Evolutionary conservation across 2,888 invertebrate species (phyloP).

Genomic region (Sinelater perroti): DNA sequence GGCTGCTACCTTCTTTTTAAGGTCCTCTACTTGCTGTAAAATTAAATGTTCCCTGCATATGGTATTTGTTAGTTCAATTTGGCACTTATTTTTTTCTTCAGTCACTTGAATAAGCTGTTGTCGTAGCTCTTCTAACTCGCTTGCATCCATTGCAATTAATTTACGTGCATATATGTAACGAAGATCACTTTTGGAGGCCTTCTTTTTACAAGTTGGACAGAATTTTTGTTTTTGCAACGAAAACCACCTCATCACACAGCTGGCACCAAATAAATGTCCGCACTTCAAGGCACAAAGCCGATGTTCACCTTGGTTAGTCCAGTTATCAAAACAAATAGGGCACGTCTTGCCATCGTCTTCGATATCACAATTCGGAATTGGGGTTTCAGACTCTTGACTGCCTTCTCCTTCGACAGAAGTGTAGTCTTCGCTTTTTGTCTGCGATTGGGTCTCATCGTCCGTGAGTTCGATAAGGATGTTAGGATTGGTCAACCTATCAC

Average conservation of each 20-base stretch:
- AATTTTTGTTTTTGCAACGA: slow-evolving; percentile 65
- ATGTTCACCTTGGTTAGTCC: slow-evolving; percentile 88
- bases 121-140: slow-evolving; percentile 75
- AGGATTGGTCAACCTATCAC: too few relatives aligned
- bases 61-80: slow-evolving; percentile 68
- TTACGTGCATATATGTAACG: slow-evolving; percentile 78
- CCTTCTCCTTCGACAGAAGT: not conserved
- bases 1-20: slow-evolving; percentile 49
- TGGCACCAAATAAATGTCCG: slow-evolving; percentile 90
- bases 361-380: slow-evolving; percentile 56
- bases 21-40: slow-evolving; percentile 55
- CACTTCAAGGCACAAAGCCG: slow-evolving; percentile 87
- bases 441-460: not conserved
- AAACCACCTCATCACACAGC: slow-evolving; percentile 83
- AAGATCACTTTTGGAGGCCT: slow-evolving; percentile 50
- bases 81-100: slow-evolving; percentile 66
- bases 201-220: slow-evolving; percentile 90
- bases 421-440: not conserved
- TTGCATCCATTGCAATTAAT: slow-evolving; percentile 79
- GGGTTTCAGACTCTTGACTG: not conserved
- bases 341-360: slow-evolving; percentile 78
- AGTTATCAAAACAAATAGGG: slow-evolving; percentile 87
- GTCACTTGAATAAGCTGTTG: slow-evolving; percentile 68
- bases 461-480: too few relatives aligned
- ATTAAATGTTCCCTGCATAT: slow-evolving; percentile 45